Evolutionary conservation across 2,888 invertebrate species (phyloP).

Genomic region (Leptinotarsa peninsularis): DNA sequence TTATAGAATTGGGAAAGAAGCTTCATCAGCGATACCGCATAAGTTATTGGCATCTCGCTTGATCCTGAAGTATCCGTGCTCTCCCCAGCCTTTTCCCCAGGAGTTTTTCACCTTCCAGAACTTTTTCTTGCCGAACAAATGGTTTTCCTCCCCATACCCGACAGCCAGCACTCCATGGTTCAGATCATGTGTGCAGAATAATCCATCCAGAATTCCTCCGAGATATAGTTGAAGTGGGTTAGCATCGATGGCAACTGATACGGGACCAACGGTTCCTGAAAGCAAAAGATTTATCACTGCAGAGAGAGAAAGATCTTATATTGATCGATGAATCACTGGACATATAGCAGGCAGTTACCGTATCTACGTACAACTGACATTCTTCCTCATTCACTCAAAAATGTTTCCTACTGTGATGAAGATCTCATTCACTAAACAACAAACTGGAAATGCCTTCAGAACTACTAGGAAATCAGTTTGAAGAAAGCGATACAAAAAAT

Average conservation of each 20-base stretch:
- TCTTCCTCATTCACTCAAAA: too few species aligned
- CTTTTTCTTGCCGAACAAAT: not conserved
- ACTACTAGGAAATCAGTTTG: too few species aligned
- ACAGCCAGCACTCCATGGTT: constrained; percentile 28
- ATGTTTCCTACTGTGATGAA: too few species aligned
- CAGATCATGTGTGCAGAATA: not conserved
- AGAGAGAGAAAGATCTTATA: too few species aligned
- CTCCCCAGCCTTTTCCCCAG: constrained; percentile 29
- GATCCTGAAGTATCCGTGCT: constrained; percentile 24
- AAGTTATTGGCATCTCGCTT: not conserved
- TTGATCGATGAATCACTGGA: too few species aligned
- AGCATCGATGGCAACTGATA: constrained; percentile 30
- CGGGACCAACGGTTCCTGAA: constrained; percentile 34
- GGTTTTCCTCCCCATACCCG: constrained; percentile 4
- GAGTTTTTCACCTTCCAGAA: constrained; percentile 36
- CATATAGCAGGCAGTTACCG: too few species aligned
- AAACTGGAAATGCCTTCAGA: too few species aligned
- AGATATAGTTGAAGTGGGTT: constrained; percentile 22
- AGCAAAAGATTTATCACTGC: not conserved
- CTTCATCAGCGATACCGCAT: constrained; percentile 18
- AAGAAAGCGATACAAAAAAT: too few species aligned
- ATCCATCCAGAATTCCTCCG: constrained; percentile 23
- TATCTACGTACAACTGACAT: too few species aligned
- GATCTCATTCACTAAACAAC: too few species aligned
- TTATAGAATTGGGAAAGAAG: constrained; percentile 17